phyloP scores from a whole-genome alignment of 2,797 vertebrate genomes.

The Remorina albescens region DNA sequence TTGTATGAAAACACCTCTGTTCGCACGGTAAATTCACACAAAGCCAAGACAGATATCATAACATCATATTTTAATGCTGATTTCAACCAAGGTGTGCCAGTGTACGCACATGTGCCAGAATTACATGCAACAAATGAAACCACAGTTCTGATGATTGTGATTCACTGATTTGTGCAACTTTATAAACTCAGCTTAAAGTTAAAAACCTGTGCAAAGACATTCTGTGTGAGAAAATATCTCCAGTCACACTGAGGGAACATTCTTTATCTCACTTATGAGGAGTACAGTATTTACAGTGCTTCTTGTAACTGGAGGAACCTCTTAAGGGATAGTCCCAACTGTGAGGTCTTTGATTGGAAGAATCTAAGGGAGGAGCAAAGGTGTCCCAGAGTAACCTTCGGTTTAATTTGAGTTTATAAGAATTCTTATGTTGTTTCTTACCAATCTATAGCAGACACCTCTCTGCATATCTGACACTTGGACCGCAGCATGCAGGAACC shows the following conservation, averaged over 20 bases:
- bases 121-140: neutral
- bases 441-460: neutral
- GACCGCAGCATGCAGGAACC: constrained; percentile 79
- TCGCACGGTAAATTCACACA: neutral
- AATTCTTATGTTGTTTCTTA: neutral
- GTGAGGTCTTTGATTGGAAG: constrained; percentile 61
- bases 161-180: neutral
- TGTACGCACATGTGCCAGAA: neutral
- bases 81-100: neutral
- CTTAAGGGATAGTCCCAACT: constrained; percentile 4
- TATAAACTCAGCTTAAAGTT: neutral
- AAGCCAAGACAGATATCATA: neutral
- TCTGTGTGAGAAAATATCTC: too few species aligned
- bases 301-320: constrained; percentile 68
- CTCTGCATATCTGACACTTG: constrained; percentile 24
- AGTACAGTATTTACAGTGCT: constrained; percentile 9
- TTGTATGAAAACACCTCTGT: neutral
- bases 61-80: neutral
- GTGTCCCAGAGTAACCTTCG: constrained; percentile 14
- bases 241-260: too few species aligned
- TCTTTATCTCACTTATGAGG: neutral
- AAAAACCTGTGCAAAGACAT: neutral
- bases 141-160: neutral
- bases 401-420: constrained; percentile 49
- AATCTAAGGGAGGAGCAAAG: constrained; percentile 33